A percentile compares a stretch with the other conserved stretches of the same genome.
Conservation (phyloP, 2,888 invertebrate species). For the Elmis aenea region DNA sequence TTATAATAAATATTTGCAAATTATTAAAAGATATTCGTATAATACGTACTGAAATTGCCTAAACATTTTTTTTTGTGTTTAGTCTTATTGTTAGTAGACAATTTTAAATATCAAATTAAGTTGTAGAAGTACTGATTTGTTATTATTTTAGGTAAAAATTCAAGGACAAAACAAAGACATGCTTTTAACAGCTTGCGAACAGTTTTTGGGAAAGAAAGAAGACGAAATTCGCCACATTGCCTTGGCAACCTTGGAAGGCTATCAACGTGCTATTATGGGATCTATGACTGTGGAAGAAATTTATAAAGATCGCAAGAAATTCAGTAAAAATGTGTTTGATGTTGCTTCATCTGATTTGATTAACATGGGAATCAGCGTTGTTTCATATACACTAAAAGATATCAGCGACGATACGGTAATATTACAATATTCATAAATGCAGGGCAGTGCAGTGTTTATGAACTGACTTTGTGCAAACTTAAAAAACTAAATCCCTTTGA, state of each 20-base stretch:
- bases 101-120: too few species aligned
- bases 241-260: constrained; percentile 86
- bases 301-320: constrained; percentile 93
- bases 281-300: constrained; percentile 97
- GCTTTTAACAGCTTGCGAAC: constrained; percentile 88
- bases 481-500: too few species aligned
- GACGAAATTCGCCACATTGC: constrained; percentile 87
- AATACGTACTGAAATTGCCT: too few species aligned
- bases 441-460: too few species aligned
- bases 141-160: constrained; percentile 73
- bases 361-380: constrained; percentile 95
- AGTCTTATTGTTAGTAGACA: too few species aligned
- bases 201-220: constrained; percentile 86
- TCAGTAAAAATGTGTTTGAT: constrained; percentile 91
- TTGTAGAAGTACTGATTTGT: too few species aligned
- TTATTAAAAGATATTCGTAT: too few species aligned
- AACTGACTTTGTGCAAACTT: too few species aligned
- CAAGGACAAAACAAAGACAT: constrained; percentile 87
- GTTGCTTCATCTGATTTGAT: constrained; percentile 92
- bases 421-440: too few species aligned
- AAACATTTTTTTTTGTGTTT: too few species aligned
- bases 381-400: constrained; percentile 93
- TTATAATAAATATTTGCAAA: too few species aligned
- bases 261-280: constrained; percentile 94
- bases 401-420: constrained; percentile 93